Evolutionary conservation across 1,140 invertebrate genomes (phyloP).

Genomic region (Platyscapa corneri): DNA sequence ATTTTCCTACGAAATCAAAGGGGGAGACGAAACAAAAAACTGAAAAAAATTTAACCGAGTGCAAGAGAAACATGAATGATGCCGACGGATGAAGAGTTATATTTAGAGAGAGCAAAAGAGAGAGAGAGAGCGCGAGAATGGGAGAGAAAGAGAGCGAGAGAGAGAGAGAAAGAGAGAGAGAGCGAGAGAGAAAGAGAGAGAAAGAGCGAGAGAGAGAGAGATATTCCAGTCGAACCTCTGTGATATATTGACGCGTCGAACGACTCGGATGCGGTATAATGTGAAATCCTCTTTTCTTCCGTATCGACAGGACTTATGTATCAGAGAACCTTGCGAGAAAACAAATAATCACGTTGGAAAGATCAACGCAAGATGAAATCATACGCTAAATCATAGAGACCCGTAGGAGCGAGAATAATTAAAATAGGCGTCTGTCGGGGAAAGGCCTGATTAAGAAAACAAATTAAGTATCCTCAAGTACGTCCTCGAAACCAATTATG

Average conservation of each 20-base stretch:
- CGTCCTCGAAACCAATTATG: conserved; percentile 69
- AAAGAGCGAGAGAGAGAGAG: conserved; percentile 52
- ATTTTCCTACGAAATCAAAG: conserved; percentile 70
- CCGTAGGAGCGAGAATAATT: not conserved
- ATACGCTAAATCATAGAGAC: not conserved
- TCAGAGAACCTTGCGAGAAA: not conserved
- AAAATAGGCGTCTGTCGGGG: conserved; percentile 59
- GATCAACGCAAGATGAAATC: not conserved
- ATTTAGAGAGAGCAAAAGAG: conserved; percentile 49
- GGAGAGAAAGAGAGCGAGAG: not conserved
- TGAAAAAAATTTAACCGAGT: conserved; percentile 31
- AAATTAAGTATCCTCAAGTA: conserved; percentile 56
- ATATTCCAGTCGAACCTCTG: conserved; percentile 73
- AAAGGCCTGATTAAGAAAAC: conserved; percentile 43
- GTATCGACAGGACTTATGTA: conserved; percentile 30
- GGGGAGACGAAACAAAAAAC: conserved; percentile 35
- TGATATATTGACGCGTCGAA: conserved; percentile 72
- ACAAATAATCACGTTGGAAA: not conserved
- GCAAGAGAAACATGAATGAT: not conserved
- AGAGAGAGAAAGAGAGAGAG: conserved; percentile 46
- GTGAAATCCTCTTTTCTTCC: conserved; percentile 31
- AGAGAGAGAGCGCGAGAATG: too few relatives aligned
- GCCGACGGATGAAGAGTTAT: too few relatives aligned
- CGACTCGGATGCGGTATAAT: conserved; percentile 57
- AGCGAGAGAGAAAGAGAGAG: conserved; percentile 31